Evolutionary conservation across 2,113 vertebrate genomes (phyloP).

Genomic region (Origma solitaria): DNA sequence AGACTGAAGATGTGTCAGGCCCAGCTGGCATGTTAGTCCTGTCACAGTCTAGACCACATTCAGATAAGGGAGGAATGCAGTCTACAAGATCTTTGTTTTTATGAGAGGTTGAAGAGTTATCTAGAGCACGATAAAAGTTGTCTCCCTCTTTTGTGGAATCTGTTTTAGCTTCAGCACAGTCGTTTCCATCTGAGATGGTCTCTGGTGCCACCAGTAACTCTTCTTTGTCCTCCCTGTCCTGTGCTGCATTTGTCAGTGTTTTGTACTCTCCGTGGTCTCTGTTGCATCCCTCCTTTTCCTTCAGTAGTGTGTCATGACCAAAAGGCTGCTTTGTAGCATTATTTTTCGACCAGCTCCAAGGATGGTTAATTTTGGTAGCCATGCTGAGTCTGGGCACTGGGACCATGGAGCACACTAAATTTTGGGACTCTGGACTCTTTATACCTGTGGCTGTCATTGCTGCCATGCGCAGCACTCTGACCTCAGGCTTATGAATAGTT

Average conservation of each 20-base stretch:
- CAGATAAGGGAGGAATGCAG: neutral
- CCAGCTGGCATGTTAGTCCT: neutral
- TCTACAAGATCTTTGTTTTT: neutral
- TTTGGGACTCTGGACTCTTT: conserved; percentile 21
- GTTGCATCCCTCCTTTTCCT: neutral
- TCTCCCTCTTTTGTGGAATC: neutral
- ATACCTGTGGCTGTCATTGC: conserved; percentile 49
- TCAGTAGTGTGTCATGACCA: neutral
- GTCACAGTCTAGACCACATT: neutral
- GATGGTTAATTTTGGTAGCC: conserved; percentile 59
- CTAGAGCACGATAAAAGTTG: neutral
- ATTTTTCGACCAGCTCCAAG: conserved; percentile 61
- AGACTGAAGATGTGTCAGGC: neutral
- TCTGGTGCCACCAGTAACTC: neutral
- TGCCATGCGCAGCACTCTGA: conserved; percentile 5
- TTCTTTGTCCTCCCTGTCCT: neutral
- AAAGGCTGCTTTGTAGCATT: neutral
- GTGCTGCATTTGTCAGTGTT: neutral
- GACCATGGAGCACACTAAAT: conserved; percentile 51
- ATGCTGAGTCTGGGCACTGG: conserved; percentile 55
- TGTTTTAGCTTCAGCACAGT: neutral
- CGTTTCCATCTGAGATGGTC: neutral
- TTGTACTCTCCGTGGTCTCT: neutral
- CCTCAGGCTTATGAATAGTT: conserved; percentile 48
- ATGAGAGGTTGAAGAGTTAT: neutral